Evolutionary conservation across 2,113 vertebrate species (phyloP), one percentile per base, ranked within the genome.

Genomic region (Grammomys surdaster): DNA sequence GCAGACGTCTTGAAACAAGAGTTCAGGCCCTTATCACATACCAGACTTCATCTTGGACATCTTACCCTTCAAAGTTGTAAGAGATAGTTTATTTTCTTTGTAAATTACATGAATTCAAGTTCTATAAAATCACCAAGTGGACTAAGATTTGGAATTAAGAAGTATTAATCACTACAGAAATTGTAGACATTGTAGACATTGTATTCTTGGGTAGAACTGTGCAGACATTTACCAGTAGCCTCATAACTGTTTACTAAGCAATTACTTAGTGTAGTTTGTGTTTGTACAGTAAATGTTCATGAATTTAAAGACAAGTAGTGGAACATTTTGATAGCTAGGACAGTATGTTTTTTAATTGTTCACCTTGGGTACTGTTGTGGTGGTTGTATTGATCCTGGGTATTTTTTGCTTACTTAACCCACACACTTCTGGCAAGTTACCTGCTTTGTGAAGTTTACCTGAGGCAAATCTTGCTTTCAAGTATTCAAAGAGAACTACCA

Each of bases 241-340:
- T 3, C 3, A 7, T 67, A 73, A 73, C 22, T n/a, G 5, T 20
- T 91, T 58, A 88, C 43, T 85, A 92, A 69, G 51, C 7, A 95
- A 58, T 89, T 78, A 26, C 3, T 85, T 17, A 67, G 3, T 67
- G 26, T 31, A 67, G 90, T 96, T 76, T 43, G 1, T 54, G 72
- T 86, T 87, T 92, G n/a, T 82, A 20, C 9, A 67, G 24, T 85
- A 91, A 88, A 8, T 28, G n/a, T 96, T 85, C 94, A 46, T 58
- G 24, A 87, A 46, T 46, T 85, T 31, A 69, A 87, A 36, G 5
- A 51, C 63, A 22, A 81, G 17, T 51, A 9, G 67, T 3, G 2
- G 16, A 67, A 33, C 13, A 13, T 22, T 51, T 67, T 67, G 31
- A 19, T 12, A 69, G 67, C 28, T 43, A 67, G 4, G 10, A 48